A percentile compares a stretch with the other conserved stretches of the same genome.
Conservation (phyloP, 2,797 vertebrate species). For the Sphaeramia orbicularis region DNA sequence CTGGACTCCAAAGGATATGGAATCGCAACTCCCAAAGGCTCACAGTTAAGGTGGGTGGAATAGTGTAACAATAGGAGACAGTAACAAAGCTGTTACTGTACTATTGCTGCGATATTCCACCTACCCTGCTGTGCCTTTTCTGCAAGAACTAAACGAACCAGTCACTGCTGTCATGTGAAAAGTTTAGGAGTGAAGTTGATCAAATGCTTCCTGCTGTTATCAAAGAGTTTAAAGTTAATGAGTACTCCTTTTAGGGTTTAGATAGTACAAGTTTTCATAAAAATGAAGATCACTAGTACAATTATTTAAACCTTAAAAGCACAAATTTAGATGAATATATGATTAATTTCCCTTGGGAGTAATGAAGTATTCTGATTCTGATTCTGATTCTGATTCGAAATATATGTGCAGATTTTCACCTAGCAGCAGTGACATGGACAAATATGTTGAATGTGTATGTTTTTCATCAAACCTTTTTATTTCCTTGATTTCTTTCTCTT, state of each 20-base stretch:
- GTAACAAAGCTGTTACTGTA: slow-evolving; percentile 77
- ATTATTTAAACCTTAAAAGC: slow-evolving; percentile 5
- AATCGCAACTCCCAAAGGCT: slow-evolving; percentile 98
- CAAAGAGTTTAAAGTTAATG: too few species aligned
- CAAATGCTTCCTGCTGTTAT: neutral
- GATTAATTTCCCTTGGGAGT: neutral
- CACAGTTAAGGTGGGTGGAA: slow-evolving; percentile 99
- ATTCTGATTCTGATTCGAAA: neutral
- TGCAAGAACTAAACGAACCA: slow-evolving; percentile 57
- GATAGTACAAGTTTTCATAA: neutral
- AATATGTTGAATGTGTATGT: slow-evolving; percentile 44
- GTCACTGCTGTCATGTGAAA: slow-evolving; percentile 73
- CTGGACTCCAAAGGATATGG: slow-evolving; percentile 99
- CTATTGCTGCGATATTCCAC: slow-evolving; percentile 99
- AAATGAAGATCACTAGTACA: neutral
- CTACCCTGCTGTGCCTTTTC: slow-evolving; percentile 98
- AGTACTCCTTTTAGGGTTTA: too few species aligned
- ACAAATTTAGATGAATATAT: slow-evolving; percentile 1
- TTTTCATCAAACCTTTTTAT: slow-evolving; percentile 42
- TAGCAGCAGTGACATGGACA: slow-evolving; percentile 61
- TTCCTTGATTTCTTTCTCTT: slow-evolving; percentile 28
- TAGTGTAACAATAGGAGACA: slow-evolving; percentile 96
- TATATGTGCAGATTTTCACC: slow-evolving; percentile 47
- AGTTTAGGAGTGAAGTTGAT: neutral
- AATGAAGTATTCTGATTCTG: neutral